Evolutionary conservation across 1,140 invertebrate species (phyloP), one percentile per base, ranked within the genome.

Genomic region (Ganaspis sp.): DNA sequence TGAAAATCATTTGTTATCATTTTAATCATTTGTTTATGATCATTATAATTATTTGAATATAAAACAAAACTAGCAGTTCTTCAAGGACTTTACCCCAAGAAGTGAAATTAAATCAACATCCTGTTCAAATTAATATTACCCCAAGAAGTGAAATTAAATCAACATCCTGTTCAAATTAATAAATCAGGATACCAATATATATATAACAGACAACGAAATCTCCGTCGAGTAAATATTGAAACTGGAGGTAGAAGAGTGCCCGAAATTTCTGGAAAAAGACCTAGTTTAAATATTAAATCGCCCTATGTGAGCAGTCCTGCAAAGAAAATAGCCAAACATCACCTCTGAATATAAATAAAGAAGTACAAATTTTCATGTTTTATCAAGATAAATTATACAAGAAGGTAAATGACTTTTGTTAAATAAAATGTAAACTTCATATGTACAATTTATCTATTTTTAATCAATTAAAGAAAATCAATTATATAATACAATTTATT

Each of bases 301-400:
- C 76, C 82, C 11, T 72, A 74, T 29, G 70, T 75, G 15, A 80
- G 78, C 34, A 84, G 80, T 74, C 82, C 82, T 17, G 80, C 73
- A 1, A 83, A 83, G 53, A 83, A 83, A 76, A 83, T 83, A 4
- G 70, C 82, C 2, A 83, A 83, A 71, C 82, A 81, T 69, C 78
- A 83, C 40, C 5, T 54, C 34, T 45, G 1, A 40, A 73, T n/a
- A 72, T 29, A 42, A 70, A 6, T n/a, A 4, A 17, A 80, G 77
- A 64, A 77, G 64, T 40, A 54, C 69, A 12, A 78, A 72, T 72
- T 58, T 37, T 4, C 69, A 37, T n/a, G n/a, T 70, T 4, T 34
- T 17, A 49, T 17, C n/a, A 38, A 72, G 49, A 42, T 74, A 78
- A 78, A 69, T 74, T 58, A 73, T 64, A 9, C 21, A 49, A 70